Percentiles rank a stretch among this genome's conserved stretches.
These are phyloP conservation scores for Cladopsammia gracilis DNA, from an alignment of 64 coral and sea anemone species.

Conservation along the genomic window DNA sequence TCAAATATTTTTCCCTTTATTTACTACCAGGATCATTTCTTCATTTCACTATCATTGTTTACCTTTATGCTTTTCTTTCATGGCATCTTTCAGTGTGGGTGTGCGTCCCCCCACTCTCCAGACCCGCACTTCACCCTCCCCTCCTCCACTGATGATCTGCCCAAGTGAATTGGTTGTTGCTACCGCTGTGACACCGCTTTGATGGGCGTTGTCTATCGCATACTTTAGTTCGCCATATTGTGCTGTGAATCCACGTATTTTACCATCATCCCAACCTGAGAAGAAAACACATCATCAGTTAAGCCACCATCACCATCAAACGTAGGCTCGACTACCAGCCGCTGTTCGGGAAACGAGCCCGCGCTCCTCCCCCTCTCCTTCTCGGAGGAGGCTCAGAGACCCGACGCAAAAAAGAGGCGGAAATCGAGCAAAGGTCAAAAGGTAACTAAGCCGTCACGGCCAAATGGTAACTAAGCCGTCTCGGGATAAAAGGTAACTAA, in stretches of 20 bases:
- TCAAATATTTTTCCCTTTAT: too few species aligned
- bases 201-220: slow-evolving; percentile 84
- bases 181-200: slow-evolving; percentile 92
- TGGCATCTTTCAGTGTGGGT: slow-evolving; percentile 49
- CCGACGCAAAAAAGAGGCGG: too few species aligned
- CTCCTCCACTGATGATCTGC: slow-evolving; percentile 93
- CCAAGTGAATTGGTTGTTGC: slow-evolving; percentile 29
- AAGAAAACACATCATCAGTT: not conserved
- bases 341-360: too few species aligned
- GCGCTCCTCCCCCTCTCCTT: too few species aligned
- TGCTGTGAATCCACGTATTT: slow-evolving; percentile 89
- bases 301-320: too few species aligned
- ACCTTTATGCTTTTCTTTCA: slow-evolving; percentile 96
- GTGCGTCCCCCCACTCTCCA: slow-evolving; percentile 32
- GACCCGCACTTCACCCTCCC: slow-evolving; percentile 95
- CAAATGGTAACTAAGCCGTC: too few species aligned
- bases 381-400: too few species aligned
- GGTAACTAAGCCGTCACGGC: too few species aligned
- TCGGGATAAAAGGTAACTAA: too few species aligned
- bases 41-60: not conserved
- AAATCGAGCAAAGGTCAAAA: too few species aligned
- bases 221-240: slow-evolving; percentile 72
- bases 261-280: slow-evolving; percentile 93
- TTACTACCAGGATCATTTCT: too few species aligned
- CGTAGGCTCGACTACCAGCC: too few species aligned